Evolutionary conservation across 2,113 vertebrate species (phyloP), one percentile per base, ranked within the genome.

Genomic region (Xenopus borealis): DNA sequence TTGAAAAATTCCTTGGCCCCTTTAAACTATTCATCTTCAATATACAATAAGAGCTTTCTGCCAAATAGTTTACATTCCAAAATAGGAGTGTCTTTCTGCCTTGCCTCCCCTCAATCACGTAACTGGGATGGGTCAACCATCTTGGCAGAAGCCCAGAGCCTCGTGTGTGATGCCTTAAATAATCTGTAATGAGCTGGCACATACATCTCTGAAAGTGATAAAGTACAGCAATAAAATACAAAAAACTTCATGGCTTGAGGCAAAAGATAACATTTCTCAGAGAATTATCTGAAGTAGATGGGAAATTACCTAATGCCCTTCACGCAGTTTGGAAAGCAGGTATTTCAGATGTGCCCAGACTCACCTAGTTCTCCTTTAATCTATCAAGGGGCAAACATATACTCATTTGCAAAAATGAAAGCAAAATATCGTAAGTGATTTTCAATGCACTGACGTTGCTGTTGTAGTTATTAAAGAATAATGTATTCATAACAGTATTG

Each of bases 301-400:
- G 74, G 66, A 77, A 70, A 64, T 70, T 68, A 63, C 74, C 46
- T 50, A 67, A 75, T 59, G 57, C 63, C 59, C 74, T 70, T 77
- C 74, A 77, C 50, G 47, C 47, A 64, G 59, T 70, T 63, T 70
- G 74, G 59, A 77, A 69, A 64, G 66, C 47, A 77, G 66, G 67
- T 47, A 77, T 77, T 70, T 69, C 18, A 44, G 61, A 70, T 77
- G 47, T 77, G 67, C 67, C 74, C 74, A 64, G 74, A 77, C 74
- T 63, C 74, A 70, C 66, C 59, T 18, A 59, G 55, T 69, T 76
- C 65, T 20, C 46, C 57, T 64, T 77, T 55, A 64, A 77, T 77
- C 67, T 70, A 46, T 77, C 74, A 77, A 33, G 58, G 18, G 45
- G 14, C 33, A 70, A 47, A 70, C 67, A 13, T 23, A 46, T 45